Conservation (phyloP, 1,140 invertebrate genomes). For the Magallana angulata region DNA sequence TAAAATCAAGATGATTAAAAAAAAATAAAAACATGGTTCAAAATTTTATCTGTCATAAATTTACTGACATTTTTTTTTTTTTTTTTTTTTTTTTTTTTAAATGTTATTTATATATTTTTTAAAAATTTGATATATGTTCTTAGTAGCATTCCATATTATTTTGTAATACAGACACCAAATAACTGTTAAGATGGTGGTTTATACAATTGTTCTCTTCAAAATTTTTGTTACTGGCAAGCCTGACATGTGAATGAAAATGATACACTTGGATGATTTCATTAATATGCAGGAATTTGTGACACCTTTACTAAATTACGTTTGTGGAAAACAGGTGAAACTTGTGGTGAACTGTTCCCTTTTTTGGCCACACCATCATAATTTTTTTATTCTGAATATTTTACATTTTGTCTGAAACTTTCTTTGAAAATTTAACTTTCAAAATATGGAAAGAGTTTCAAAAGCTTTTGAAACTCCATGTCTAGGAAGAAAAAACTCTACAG, state of each 20-base stretch:
- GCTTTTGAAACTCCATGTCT: too few species aligned
- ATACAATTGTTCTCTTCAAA: neutral
- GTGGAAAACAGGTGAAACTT: neutral
- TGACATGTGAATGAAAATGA: constrained; percentile 6
- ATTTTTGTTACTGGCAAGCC: neutral
- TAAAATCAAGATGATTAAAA: too few species aligned
- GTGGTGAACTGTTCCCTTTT: neutral
- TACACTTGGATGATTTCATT: constrained; percentile 11
- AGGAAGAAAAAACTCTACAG: too few species aligned
- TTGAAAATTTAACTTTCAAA: too few species aligned
- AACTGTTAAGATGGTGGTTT: neutral
- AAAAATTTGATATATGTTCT: neutral
- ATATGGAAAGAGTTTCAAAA: too few species aligned
- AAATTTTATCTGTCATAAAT: too few species aligned
- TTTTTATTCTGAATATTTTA: too few species aligned
- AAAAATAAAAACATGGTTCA: too few species aligned
- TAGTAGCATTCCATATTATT: constrained; percentile 1
- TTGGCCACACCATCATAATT: too few species aligned
- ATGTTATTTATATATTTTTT: neutral
- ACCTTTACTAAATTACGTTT: neutral
- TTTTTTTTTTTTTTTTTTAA: too few species aligned
- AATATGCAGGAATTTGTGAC: constrained; percentile 30
- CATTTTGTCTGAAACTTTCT: too few species aligned
- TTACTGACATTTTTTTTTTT: too few species aligned
- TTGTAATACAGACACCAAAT: neutral